Conservation (phyloP, 1,140 invertebrate genomes). For the Drosophila baimaii region DNA sequence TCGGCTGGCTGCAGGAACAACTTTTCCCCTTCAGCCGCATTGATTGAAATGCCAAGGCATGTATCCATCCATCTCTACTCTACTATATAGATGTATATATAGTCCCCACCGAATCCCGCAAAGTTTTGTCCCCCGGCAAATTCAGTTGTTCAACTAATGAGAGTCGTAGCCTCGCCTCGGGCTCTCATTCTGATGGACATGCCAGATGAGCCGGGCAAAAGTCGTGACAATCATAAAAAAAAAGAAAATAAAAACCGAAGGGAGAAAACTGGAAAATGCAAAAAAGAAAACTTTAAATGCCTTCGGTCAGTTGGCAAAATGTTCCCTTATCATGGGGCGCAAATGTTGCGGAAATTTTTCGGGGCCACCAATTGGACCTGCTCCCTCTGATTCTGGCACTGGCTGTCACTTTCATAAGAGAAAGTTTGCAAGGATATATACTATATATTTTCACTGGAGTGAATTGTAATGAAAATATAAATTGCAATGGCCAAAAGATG, state of each 20-base stretch:
- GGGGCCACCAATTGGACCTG: conserved; percentile 26
- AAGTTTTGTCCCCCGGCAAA: conserved; percentile 45
- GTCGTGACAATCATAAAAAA: conserved; percentile 61
- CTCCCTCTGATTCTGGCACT: conserved; percentile 9
- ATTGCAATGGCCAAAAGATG: not conserved
- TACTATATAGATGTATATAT: conserved; percentile 26
- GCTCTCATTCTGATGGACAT: conserved; percentile 48
- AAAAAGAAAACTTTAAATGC: conserved; percentile 72
- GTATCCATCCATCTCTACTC: conserved; percentile 15
- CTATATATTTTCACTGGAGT: not conserved
- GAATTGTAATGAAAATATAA: conserved; percentile 12
- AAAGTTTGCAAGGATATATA: conserved; percentile 15
- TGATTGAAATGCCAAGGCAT: conserved; percentile 68
- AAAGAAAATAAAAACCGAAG: not conserved
- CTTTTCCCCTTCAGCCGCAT: conserved; percentile 52
- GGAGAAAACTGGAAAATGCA: conserved; percentile 30
- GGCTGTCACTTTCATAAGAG: not conserved
- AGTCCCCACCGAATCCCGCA: conserved; percentile 1
- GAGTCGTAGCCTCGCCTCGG: conserved; percentile 43
- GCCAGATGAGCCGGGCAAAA: conserved; percentile 49
- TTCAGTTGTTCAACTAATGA: conserved; percentile 77
- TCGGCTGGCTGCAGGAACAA: conserved; percentile 49
- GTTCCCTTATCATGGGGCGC: conserved; percentile 17
- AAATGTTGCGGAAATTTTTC: conserved; percentile 67
- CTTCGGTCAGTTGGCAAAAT: conserved; percentile 59